Conservation (phyloP, 1,140 invertebrate species). For the Solen grandis region DNA sequence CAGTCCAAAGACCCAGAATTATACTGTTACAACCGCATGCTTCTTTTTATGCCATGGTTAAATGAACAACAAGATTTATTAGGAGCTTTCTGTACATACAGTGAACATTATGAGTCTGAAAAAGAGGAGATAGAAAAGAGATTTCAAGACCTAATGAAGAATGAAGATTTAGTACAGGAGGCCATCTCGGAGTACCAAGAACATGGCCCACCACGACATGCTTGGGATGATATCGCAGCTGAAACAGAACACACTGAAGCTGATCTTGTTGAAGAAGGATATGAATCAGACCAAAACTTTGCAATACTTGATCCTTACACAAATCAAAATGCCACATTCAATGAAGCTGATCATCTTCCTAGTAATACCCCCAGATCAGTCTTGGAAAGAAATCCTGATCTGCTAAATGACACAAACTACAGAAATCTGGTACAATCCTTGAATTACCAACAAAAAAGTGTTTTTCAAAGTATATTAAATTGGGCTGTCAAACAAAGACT, state of each 20-base stretch:
- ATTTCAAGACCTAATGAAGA: neutral
- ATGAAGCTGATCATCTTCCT: neutral
- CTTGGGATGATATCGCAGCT: constrained; percentile 27
- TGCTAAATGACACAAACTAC: constrained; percentile 19
- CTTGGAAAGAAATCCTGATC: constrained; percentile 5
- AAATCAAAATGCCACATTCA: constrained; percentile 13
- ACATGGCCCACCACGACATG: constrained; percentile 19
- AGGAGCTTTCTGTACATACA: constrained; percentile 24
- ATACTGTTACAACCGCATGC: constrained; percentile 48
- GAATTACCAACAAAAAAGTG: constrained; percentile 29
- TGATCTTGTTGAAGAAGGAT: constrained; percentile 32
- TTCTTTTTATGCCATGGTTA: constrained; percentile 41
- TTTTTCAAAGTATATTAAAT: constrained; percentile 31
- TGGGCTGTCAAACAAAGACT: constrained; percentile 15
- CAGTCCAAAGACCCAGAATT: constrained; percentile 37
- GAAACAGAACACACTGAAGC: constrained; percentile 28
- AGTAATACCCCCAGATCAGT: neutral
- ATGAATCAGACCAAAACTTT: constrained; percentile 24
- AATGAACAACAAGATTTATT: constrained; percentile 36
- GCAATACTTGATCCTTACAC: constrained; percentile 17
- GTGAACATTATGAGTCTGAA: constrained; percentile 27
- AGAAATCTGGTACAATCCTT: constrained; percentile 31
- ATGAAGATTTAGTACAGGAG: constrained; percentile 27
- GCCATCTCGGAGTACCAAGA: constrained; percentile 18
- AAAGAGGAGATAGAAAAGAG: constrained; percentile 4